These are phyloP conservation scores for Pterocles burchelli DNA, from an alignment of 2,113 vertebrate genomes.

Conservation along the genomic window DNA sequence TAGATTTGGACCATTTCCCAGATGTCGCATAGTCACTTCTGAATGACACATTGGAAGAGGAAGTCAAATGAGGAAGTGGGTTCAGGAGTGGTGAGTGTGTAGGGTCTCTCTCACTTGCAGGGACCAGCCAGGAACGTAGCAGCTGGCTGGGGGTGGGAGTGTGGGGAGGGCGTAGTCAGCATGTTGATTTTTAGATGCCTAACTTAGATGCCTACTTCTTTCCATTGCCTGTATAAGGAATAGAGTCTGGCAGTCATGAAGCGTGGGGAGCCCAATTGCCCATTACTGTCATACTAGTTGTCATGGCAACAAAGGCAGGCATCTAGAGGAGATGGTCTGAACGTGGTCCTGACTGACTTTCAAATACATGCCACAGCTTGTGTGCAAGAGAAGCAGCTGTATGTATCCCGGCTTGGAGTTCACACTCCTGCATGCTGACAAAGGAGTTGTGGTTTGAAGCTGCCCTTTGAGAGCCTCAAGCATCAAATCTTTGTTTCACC, in stretches of 20 bases:
- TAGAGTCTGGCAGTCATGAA: conserved; percentile 33
- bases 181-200: conserved; percentile 30
- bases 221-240: conserved; percentile 54
- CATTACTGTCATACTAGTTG: conserved; percentile 49
- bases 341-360: background rate
- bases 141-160: conserved; percentile 44
- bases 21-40: conserved; percentile 44
- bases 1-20: conserved; percentile 35
- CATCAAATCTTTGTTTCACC: background rate
- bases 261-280: conserved; percentile 48
- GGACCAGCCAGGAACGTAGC: conserved; percentile 3
- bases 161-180: conserved; percentile 1
- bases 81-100: background rate
- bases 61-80: conserved; percentile 24
- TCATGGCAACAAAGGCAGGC: conserved; percentile 15
- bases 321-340: conserved; percentile 35
- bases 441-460: background rate
- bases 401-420: fast-evolving
- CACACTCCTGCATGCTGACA: background rate
- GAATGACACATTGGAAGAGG: conserved; percentile 60
- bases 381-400: background rate
- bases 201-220: conserved; percentile 30
- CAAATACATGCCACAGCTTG: background rate
- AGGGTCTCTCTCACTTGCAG: background rate
- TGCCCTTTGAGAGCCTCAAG: background rate